A percentile compares a stretch with the other conserved stretches of the same genome.
These are phyloP conservation scores for Potamarius usumacintae DNA, from an alignment of 2,113 vertebrate species.

Conservation along the genomic window DNA sequence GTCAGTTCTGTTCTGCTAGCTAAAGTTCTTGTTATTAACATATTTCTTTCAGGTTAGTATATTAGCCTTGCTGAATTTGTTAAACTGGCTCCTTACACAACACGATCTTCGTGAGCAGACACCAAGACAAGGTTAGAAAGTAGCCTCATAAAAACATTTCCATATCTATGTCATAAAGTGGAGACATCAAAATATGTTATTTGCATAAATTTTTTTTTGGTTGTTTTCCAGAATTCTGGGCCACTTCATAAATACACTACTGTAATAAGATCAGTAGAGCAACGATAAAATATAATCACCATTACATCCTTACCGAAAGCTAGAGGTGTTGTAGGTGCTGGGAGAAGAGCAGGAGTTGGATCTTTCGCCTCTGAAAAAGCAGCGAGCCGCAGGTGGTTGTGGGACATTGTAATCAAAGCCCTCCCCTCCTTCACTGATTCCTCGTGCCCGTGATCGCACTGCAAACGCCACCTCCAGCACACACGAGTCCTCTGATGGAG, in stretches of 20 bases:
- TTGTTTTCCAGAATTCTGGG: background rate
- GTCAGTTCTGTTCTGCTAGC: background rate
- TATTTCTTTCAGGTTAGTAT: background rate
- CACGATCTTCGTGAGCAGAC: background rate
- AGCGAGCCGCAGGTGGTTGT: constrained; percentile 75
- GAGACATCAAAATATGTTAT: background rate
- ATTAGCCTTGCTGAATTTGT: background rate
- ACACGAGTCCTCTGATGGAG: constrained; percentile 93
- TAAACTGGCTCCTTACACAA: background rate
- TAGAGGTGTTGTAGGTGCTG: constrained; percentile 71
- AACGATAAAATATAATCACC: background rate
- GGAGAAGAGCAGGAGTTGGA: constrained; percentile 93
- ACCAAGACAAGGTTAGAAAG: background rate
- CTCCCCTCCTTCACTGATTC: constrained; percentile 61
- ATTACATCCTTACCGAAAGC: constrained; percentile 66
- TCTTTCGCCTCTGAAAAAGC: constrained; percentile 80
- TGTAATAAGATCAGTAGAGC: background rate
- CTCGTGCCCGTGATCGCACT: constrained; percentile 59
- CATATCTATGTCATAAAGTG: background rate
- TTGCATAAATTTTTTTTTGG: no score
- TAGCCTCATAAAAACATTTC: background rate
- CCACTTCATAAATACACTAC: background rate
- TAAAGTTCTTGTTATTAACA: background rate
- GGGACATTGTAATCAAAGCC: constrained; percentile 75
- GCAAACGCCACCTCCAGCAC: constrained; percentile 83